Base-by-base conservation (phyloP, 2,113 vertebrate genomes). In the Phrynosoma platyrhinos region DNA sequence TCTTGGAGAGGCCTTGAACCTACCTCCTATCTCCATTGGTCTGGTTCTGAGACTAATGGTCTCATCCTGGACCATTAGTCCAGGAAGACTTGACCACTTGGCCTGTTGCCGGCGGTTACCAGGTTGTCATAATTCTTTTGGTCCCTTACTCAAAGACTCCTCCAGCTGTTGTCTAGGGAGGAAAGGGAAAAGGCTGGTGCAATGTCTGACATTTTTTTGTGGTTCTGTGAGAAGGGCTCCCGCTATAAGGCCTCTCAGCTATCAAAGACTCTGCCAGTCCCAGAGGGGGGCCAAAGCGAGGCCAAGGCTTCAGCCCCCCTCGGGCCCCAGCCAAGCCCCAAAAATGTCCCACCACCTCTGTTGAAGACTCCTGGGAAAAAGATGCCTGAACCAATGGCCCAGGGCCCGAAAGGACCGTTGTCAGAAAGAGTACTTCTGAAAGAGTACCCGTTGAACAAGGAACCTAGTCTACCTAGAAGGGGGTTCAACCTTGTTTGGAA, bases 161-260 rank as follows among this genome's bases (percentile, higher is more conserved):
- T 36, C 21, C 66, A 71, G 81, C 42, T 66, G 71, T 27, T 53
- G n/a, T 9, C 58, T 30, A 9, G 9, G 12, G 12, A 12, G 47
- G 40, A 23, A 30, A 13, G 36, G 71, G 32, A 18, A n/a, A 3
- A 77, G 1, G 62, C 7, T 23, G 8, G 4, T 23, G 79, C 53
- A 36, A 88, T 88, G 87, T 77, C 87, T 40, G 80, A 77, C 5
- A 36, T 88, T 12, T 64, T 88, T 36, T 10, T 77, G 5, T 77
- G 80, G 87, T 83, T 83, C 58, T 82, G 81, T 40, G 74, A 88
- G 2, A 68, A 25, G 23, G 66, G 42, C 21, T 30, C n/a, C 9
- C 66, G 42, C 81, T 20, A 69, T 1, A 77, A 40, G 16, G 62
- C n/a, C 18, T 8, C 80, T n/a, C 40, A 68, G 6, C 36, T 52